A percentile compares a stretch with the other conserved stretches of the same genome.
Conservation (phyloP, 1,140 invertebrate genomes). For the Phthorimaea operculella region DNA sequence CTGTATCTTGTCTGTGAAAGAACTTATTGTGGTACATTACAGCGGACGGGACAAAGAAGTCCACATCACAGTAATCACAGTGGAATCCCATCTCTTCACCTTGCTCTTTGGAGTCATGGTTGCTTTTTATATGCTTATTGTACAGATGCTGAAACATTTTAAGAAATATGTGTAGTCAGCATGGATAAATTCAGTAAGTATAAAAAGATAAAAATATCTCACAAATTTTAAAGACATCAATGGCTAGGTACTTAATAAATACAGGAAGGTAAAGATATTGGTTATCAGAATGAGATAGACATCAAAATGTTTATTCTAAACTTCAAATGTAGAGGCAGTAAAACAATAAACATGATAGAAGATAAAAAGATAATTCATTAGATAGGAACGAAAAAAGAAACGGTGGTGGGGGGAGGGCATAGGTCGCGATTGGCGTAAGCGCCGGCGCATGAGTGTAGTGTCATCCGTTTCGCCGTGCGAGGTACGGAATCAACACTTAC, state of each 20-base stretch:
- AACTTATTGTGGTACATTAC: slow-evolving; percentile 73
- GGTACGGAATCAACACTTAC: neutral
- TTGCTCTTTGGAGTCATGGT: slow-evolving; percentile 46
- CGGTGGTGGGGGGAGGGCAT: slow-evolving; percentile 11
- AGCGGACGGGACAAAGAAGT: slow-evolving; percentile 71
- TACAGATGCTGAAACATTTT: slow-evolving; percentile 67
- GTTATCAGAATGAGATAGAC: too few species aligned
- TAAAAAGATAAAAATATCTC: too few species aligned
- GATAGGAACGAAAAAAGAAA: slow-evolving; percentile 3
- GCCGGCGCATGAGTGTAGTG: neutral
- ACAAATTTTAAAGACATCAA: too few species aligned
- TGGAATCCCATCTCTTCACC: slow-evolving; percentile 51
- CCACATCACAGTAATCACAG: slow-evolving; percentile 71
- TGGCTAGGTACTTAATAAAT: too few species aligned
- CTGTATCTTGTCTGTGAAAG: slow-evolving; percentile 69
- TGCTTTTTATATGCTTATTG: slow-evolving; percentile 70
- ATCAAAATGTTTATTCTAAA: too few species aligned
- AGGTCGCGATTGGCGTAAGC: slow-evolving; percentile 6
- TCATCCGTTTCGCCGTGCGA: neutral
- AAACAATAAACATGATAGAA: neutral
- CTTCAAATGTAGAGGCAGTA: too few species aligned
- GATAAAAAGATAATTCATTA: neutral
- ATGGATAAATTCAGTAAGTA: too few species aligned
- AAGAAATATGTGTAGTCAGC: neutral
- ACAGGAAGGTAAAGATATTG: too few species aligned